Percentiles rank a stretch among this genome's conserved stretches.
Evolutionary conservation across 2,113 vertebrate species (phyloP).

Genomic region (Pygoscelis antarcticus): DNA sequence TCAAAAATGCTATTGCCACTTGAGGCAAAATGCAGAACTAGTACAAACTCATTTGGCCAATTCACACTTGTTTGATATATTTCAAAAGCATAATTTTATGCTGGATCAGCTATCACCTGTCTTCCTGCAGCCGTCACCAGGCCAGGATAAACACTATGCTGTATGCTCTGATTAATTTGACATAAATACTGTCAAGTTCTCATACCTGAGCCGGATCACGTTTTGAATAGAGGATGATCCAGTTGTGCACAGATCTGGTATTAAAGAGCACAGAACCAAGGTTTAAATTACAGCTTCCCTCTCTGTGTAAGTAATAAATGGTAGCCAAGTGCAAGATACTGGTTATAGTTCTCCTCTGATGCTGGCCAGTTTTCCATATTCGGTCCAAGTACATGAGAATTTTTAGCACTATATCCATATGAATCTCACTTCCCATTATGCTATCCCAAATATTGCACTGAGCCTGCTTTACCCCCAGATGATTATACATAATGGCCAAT

Average conservation of each 20-base stretch:
- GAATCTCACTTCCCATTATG: background rate
- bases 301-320: background rate
- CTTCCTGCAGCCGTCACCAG: background rate
- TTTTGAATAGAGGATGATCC: background rate
- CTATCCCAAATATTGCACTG: conserved; percentile 13
- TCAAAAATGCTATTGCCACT: conserved; percentile 30
- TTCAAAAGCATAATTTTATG: conserved; percentile 39
- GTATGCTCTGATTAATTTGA: conserved; percentile 41
- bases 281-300: background rate
- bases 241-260: background rate
- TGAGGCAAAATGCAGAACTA: conserved; percentile 26
- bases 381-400: background rate
- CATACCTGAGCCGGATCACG: background rate
- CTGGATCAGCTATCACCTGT: conserved; percentile 26
- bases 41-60: conserved; percentile 45
- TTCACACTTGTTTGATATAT: conserved; percentile 30
- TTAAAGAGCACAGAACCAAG: background rate
- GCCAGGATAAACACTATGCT: conserved; percentile 9
- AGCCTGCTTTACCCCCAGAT: conserved; percentile 26
- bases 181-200: conserved; percentile 29
- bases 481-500: conserved; percentile 48
- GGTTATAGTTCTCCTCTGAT: background rate
- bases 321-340: background rate
- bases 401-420: background rate
- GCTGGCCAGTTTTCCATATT: background rate